These are phyloP conservation scores for Ammodytes marinus DNA, from an alignment of 2,113 vertebrate genomes.

Conservation along the genomic window DNA sequence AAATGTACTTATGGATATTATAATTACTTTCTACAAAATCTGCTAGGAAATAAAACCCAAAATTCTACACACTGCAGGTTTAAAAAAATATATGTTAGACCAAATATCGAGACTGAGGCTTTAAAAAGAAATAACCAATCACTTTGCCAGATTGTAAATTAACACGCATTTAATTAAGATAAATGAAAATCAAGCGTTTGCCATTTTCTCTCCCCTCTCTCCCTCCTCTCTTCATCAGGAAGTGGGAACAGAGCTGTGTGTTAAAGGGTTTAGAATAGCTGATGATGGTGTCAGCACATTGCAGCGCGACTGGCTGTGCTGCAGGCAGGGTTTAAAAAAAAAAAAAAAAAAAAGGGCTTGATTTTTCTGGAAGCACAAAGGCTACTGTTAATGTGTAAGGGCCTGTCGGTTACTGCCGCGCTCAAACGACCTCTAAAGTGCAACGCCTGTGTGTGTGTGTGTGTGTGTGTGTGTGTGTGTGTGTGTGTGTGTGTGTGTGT, in stretches of 20 bases:
- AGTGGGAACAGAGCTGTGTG: slow-evolving; percentile 55
- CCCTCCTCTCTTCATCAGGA: slow-evolving; percentile 33
- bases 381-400: slow-evolving; percentile 68
- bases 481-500: too few species aligned
- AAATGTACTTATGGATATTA: too few species aligned
- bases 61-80: too few species aligned
- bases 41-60: too few species aligned
- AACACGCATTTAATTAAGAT: slow-evolving; percentile 24
- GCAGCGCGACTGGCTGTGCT: slow-evolving; percentile 71
- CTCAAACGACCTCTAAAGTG: slow-evolving; percentile 53
- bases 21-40: too few species aligned
- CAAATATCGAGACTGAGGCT: too few species aligned
- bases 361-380: slow-evolving; percentile 78
- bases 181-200: slow-evolving; percentile 31
- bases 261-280: slow-evolving; percentile 72
- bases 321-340: slow-evolving; percentile 75
- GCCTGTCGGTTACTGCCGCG: slow-evolving; percentile 53
- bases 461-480: slow-evolving; percentile 7
- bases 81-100: too few species aligned
- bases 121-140: background rate
- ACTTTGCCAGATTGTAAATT: slow-evolving; percentile 9
- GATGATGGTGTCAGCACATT: slow-evolving; percentile 82
- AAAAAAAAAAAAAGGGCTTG: slow-evolving; percentile 59
- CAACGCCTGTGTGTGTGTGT: slow-evolving; percentile 55
- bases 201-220: background rate